A percentile compares a stretch with the other conserved stretches of the same genome.
phyloP scores from a whole-genome alignment of 2,797 vertebrate species.

The Halcyon smyrnensis region DNA sequence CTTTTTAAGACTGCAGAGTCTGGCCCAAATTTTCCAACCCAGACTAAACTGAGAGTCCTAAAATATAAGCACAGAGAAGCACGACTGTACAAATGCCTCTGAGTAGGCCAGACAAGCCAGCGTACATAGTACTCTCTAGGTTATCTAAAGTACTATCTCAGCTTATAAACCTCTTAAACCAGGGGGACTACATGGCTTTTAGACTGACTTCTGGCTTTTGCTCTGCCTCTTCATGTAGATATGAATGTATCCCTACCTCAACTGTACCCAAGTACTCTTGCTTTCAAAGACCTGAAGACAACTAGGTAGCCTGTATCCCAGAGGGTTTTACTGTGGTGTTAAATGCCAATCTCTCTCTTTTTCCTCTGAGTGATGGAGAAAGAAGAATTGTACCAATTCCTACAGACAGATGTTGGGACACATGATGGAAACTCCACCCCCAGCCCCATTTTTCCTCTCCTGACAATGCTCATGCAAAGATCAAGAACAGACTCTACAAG shows the following conservation, averaged over 20 bases:
- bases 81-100: background rate
- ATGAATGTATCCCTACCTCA: background rate
- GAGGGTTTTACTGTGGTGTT: background rate
- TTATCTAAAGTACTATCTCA: background rate
- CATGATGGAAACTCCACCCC: background rate
- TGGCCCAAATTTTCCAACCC: background rate
- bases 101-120: background rate
- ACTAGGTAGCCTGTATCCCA: background rate
- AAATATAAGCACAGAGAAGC: conserved; percentile 30
- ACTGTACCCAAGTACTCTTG: background rate
- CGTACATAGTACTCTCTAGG: background rate
- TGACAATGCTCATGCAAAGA: background rate
- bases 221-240: background rate
- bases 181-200: background rate
- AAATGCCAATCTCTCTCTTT: background rate
- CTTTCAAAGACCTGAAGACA: background rate
- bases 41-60: conserved; percentile 30
- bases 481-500: background rate
- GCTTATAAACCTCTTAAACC: background rate
- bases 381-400: background rate
- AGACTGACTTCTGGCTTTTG: background rate
- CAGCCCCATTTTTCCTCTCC: background rate
- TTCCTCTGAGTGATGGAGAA: background rate
- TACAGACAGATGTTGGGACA: background rate
- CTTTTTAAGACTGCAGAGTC: background rate